Percentiles rank a stretch among this genome's conserved stretches.
phyloP scores from a whole-genome alignment of 2,113 vertebrate genomes.

The Leptobrachium leishanense region DNA sequence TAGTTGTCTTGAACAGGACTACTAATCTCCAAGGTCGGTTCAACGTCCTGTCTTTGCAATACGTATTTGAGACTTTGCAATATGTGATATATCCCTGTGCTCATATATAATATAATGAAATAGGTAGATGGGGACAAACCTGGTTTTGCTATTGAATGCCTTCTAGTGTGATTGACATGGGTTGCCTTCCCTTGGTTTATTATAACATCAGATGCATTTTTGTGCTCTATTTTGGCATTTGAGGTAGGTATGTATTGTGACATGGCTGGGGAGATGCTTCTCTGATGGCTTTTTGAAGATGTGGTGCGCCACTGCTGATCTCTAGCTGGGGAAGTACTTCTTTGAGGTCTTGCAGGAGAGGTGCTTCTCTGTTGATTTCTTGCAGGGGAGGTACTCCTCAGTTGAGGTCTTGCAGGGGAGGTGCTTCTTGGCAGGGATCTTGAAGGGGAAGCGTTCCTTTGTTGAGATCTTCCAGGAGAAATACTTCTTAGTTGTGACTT shows the following conservation, averaged over 20 bases:
- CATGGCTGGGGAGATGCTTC: background rate
- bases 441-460: conserved; percentile 1
- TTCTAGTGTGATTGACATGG: background rate
- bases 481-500: background rate
- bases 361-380: background rate
- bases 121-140: background rate
- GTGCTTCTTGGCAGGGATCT: background rate
- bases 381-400: background rate
- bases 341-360: background rate
- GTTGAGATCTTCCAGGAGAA: background rate
- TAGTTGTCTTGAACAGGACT: too few relatives aligned
- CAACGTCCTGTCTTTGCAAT: too few relatives aligned
- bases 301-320: background rate
- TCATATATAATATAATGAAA: too few relatives aligned
- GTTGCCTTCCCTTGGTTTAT: background rate
- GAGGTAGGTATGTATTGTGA: conserved; percentile 3
- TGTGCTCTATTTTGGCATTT: background rate
- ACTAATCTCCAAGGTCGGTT: too few relatives aligned
- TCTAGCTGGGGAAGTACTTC: background rate
- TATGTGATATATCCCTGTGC: too few relatives aligned
- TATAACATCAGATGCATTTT: background rate
- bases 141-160: conserved; percentile 21
- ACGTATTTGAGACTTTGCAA: too few relatives aligned
- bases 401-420: background rate
- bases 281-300: background rate